Evolutionary conservation across 2,113 vertebrate genomes (phyloP).

Genomic region (Urocynchramus pylzowi): DNA sequence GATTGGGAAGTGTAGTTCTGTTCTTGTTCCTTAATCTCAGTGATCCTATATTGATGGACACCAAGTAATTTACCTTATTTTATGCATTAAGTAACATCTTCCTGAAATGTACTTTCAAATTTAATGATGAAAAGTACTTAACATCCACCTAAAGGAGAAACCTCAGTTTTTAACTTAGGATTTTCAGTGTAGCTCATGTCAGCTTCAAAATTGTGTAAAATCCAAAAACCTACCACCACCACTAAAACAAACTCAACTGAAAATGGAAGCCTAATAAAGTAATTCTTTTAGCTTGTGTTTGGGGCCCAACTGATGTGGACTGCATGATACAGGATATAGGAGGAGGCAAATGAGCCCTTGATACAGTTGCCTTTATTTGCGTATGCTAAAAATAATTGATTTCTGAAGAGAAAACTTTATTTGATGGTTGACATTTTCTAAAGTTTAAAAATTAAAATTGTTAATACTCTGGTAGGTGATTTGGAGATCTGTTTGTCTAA

Average conservation of each 20-base stretch:
- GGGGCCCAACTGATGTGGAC: background rate
- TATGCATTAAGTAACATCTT: background rate
- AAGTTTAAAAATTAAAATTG: background rate
- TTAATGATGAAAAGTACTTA: background rate
- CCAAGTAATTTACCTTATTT: background rate
- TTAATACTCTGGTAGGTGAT: background rate
- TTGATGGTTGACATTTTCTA: background rate
- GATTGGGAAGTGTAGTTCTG: background rate
- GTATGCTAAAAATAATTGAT: background rate
- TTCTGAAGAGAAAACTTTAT: background rate
- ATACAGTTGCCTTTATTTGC: background rate
- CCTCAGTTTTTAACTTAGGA: background rate
- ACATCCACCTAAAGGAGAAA: background rate
- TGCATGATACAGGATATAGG: background rate
- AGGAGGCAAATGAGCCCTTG: background rate
- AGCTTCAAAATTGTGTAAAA: background rate
- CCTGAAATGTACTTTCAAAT: background rate
- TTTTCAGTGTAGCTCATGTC: background rate
- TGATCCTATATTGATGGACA: background rate
- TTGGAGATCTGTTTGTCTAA: background rate
- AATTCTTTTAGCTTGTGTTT: background rate
- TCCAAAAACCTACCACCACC: background rate
- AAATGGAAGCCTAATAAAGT: background rate
- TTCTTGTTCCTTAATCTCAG: background rate
- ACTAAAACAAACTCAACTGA: background rate